A percentile compares a stretch with the other conserved stretches of the same genome.
Evolutionary conservation across 1,140 invertebrate genomes (phyloP).

Genomic region (Danaus melanippus): DNA sequence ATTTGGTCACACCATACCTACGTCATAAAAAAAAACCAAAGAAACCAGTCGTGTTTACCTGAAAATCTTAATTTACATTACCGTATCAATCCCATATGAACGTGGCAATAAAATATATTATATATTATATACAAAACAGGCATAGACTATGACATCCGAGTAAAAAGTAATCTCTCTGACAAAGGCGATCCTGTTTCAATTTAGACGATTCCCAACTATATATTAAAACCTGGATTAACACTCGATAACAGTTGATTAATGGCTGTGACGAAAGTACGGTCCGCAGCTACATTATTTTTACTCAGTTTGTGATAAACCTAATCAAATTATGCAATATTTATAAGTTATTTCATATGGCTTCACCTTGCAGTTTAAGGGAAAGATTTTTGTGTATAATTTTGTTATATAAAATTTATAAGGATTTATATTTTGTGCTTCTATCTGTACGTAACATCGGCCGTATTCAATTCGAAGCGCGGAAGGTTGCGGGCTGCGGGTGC

Average conservation of each 20-base stretch:
- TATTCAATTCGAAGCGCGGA: constrained; percentile 55
- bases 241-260: constrained; percentile 71
- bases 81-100: not conserved
- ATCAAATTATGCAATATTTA: too few species aligned
- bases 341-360: too few species aligned
- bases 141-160: too few species aligned
- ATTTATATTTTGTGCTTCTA: constrained; percentile 17
- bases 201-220: constrained; percentile 58
- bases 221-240: constrained; percentile 71
- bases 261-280: constrained; percentile 46
- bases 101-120: not conserved
- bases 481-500: constrained; percentile 60
- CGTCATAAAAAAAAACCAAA: not conserved
- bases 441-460: constrained; percentile 25
- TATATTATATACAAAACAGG: constrained; percentile 3
- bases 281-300: constrained; percentile 23
- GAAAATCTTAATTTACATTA: not conserved
- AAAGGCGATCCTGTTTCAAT: constrained; percentile 32
- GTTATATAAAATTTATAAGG: constrained; percentile 7
- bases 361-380: too few species aligned
- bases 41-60: not conserved
- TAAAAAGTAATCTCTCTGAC: constrained; percentile 14
- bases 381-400: not conserved
- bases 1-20: too few species aligned
- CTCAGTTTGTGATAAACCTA: not conserved